Evolutionary conservation across 2,888 invertebrate genomes (phyloP).

Genomic region (Lacanobia wlatinum): DNA sequence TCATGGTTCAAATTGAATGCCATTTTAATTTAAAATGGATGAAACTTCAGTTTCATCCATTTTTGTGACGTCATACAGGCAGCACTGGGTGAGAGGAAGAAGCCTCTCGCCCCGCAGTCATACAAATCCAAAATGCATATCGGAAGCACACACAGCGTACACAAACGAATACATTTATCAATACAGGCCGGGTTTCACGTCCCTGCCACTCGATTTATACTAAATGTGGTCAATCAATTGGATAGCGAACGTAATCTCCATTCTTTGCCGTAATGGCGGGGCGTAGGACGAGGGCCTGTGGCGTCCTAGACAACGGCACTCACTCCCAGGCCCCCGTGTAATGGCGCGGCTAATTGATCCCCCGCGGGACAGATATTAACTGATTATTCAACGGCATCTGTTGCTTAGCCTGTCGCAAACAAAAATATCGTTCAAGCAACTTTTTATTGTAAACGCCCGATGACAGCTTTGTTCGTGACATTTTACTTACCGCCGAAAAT

Average conservation of each 20-base stretch:
- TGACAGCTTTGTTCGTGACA: slow-evolving; percentile 37
- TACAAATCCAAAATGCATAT: slow-evolving; percentile 50
- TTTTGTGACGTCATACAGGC: not conserved
- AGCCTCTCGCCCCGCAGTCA: not conserved
- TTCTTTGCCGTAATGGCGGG: slow-evolving; percentile 80
- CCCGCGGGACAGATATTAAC: slow-evolving; percentile 72
- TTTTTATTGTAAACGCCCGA: slow-evolving; percentile 36
- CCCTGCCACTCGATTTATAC: slow-evolving; percentile 57
- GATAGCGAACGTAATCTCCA: slow-evolving; percentile 73
- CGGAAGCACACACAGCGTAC: slow-evolving; percentile 34
- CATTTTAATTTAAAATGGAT: too few relatives aligned
- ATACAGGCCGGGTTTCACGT: slow-evolving; percentile 16
- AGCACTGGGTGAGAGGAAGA: not conserved
- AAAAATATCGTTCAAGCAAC: slow-evolving; percentile 53
- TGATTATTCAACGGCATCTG: slow-evolving; percentile 77
- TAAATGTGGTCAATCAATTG: slow-evolving; percentile 67
- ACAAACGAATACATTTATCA: slow-evolving; percentile 22
- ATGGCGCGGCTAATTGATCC: slow-evolving; percentile 80
- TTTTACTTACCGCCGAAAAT: slow-evolving; percentile 37
- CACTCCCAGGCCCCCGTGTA: slow-evolving; percentile 82
- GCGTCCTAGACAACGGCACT: slow-evolving; percentile 78
- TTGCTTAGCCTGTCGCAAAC: slow-evolving; percentile 66
- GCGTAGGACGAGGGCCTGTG: slow-evolving; percentile 76
- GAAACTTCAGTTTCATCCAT: not conserved
- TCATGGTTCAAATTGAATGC: too few relatives aligned